Evolutionary conservation across 2,797 vertebrate genomes (phyloP).

Genomic region (Hylomyscus alleni): DNA sequence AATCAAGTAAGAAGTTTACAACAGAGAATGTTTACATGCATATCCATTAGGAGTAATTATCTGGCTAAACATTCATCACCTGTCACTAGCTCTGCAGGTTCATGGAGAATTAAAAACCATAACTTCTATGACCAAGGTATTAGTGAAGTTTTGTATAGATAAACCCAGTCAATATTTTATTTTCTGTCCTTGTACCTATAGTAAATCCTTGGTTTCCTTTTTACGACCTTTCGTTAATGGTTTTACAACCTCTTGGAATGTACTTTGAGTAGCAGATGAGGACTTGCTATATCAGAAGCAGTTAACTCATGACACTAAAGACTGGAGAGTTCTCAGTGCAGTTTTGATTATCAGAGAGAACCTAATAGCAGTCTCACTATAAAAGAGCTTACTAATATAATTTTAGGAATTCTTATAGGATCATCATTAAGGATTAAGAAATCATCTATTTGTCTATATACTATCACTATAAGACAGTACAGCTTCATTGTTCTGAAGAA

Average conservation of each 20-base stretch:
- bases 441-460: not conserved
- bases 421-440: not conserved
- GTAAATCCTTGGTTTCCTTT: not conserved
- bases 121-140: not conserved
- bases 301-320: not conserved
- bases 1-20: not conserved
- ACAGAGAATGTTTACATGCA: not conserved
- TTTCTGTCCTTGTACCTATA: not conserved
- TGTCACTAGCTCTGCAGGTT: not conserved
- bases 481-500: no score
- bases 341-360: not conserved
- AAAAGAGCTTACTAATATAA: not conserved
- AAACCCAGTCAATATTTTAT: not conserved
- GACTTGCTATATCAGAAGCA: not conserved
- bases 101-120: not conserved
- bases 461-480: not conserved
- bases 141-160: not conserved
- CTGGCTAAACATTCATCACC: not conserved
- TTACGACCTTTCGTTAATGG: not conserved
- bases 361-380: not conserved
- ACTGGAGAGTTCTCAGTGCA: not conserved
- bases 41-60: not conserved
- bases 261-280: not conserved
- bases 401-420: not conserved
- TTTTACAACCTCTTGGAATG: not conserved